phyloP scores from a whole-genome alignment of 37 sponge, comb jelly and placozoan genomes.

The Hexactinellida sp. region DNA sequence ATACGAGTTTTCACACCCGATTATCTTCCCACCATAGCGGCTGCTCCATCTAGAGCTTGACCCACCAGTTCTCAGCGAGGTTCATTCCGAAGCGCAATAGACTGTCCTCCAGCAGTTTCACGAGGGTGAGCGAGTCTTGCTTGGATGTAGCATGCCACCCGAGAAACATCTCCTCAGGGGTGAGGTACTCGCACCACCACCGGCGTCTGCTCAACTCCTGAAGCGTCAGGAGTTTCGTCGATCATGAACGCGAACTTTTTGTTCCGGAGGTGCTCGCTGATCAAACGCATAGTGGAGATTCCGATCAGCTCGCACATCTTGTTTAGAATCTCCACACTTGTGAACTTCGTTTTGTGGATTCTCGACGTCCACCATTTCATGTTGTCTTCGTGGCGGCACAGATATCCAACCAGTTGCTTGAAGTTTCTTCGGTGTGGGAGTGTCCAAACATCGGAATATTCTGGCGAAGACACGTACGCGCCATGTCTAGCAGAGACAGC shows the following conservation, averaged over 20 bases:
- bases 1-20: conserved; percentile 36
- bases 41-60: conserved; percentile 31
- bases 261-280: conserved; percentile 9
- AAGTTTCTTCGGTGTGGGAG: conserved; percentile 6
- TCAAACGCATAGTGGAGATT: conserved; percentile 17
- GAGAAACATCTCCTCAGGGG: conserved; percentile 9
- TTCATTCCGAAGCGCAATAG: conserved; percentile 4
- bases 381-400: not conserved
- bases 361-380: conserved; percentile 16
- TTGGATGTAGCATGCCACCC: not conserved
- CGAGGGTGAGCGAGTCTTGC: conserved; percentile 3
- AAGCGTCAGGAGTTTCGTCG: not conserved
- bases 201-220: not conserved
- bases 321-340: conserved; percentile 17
- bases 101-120: conserved; percentile 13
- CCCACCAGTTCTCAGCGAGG: not conserved
- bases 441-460: conserved; percentile 17
- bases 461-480: not conserved
- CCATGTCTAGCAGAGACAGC: not conserved
- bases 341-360: conserved; percentile 17
- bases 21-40: conserved; percentile 29
- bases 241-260: conserved; percentile 13
- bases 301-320: conserved; percentile 18
- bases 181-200: not conserved
- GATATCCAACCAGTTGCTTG: not conserved